A percentile compares a stretch with the other conserved stretches of the same genome.
phyloP scores from a whole-genome alignment of 2,113 vertebrate species.

The Delphinapterus leucas region DNA sequence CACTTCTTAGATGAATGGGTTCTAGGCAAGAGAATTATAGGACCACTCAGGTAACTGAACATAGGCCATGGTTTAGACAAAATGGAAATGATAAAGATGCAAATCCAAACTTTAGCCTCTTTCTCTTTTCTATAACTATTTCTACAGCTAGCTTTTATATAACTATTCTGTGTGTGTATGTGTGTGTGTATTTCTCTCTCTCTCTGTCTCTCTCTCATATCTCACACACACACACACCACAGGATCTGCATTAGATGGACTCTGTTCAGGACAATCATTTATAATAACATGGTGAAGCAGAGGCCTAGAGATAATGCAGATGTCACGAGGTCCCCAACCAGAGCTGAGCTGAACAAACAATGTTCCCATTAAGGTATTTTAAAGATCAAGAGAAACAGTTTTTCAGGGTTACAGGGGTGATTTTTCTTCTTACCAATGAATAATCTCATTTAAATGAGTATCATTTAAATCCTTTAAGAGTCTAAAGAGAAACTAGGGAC shows the following conservation, averaged over 20 bases:
- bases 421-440: conserved; percentile 4
- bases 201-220: background rate
- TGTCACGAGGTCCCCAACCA: background rate
- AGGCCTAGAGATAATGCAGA: conserved; percentile 26
- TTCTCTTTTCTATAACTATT: background rate
- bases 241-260: background rate
- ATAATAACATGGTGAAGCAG: background rate
- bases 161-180: background rate
- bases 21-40: background rate
- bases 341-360: background rate
- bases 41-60: background rate
- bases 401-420: background rate
- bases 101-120: background rate
- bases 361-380: background rate
- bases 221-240: background rate
- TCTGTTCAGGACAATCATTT: background rate
- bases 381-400: conserved; percentile 40
- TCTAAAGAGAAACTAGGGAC: background rate
- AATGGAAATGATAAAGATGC: background rate
- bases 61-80: background rate
- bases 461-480: background rate
- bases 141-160: background rate
- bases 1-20: background rate
- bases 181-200: background rate
- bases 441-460: background rate